Percentiles rank a stretch among this genome's conserved stretches.
These are phyloP conservation scores for Eurytoma adleriae DNA, from an alignment of 2,888 invertebrate species.

Conservation along the genomic window DNA sequence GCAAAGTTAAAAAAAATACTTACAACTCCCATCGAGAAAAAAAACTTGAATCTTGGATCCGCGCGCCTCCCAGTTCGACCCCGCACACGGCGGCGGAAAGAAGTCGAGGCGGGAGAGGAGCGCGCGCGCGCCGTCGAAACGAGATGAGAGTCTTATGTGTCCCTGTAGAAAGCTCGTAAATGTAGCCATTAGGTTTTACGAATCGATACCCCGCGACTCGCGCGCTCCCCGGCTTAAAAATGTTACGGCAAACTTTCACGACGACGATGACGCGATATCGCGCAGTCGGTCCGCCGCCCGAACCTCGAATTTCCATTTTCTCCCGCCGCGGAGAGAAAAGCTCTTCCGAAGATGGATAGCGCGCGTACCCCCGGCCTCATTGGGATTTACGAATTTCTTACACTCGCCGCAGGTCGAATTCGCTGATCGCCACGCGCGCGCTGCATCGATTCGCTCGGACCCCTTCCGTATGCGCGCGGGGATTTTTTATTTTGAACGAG, in stretches of 20 bases:
- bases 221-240: constrained; percentile 45
- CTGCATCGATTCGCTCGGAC: too few species aligned
- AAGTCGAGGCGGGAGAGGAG: background rate
- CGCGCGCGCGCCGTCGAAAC: constrained; percentile 32
- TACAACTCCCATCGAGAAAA: background rate
- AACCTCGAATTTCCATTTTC: constrained; percentile 18
- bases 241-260: constrained; percentile 55
- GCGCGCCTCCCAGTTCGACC: too few species aligned
- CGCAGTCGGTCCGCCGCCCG: background rate
- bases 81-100: too few species aligned
- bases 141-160: constrained; percentile 56
- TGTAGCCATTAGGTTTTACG: constrained; percentile 55
- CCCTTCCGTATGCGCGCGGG: too few species aligned
- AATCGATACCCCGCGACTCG: constrained; percentile 52
- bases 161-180: constrained; percentile 58
- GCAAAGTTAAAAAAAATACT: background rate
- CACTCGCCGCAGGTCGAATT: too few species aligned
- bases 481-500: too few species aligned
- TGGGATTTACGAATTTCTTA: constrained; percentile 26
- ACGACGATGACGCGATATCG: constrained; percentile 40
- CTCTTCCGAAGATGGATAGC: constrained; percentile 12
- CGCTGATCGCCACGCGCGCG: too few species aligned
- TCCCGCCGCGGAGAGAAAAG: constrained; percentile 1
- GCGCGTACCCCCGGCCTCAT: background rate
- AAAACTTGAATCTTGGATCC: background rate